Evolutionary conservation across 2,888 invertebrate species (phyloP), one percentile per base, ranked within the genome.

Genomic region (Eilema depressum): DNA sequence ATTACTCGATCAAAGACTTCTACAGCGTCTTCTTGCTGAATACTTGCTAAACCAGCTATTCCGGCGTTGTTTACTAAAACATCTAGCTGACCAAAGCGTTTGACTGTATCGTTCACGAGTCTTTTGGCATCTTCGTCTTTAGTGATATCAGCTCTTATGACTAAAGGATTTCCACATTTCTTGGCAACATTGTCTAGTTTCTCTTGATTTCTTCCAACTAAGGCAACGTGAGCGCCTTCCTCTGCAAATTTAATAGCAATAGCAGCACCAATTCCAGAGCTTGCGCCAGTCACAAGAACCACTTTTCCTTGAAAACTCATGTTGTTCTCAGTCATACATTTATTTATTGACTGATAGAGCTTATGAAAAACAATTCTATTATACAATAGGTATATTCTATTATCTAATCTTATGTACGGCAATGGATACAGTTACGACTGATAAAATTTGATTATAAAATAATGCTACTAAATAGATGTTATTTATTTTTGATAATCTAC

Each of bases 291-390:
- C 17, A 86, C 79, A 17, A 86, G 62, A 14, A 83, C 85, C 4
- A 84, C 83, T 83, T 86, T 86, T 25, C 70, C 77, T 61, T 76
- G 41, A 53, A 86, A 85, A 79, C 76, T 81, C 86, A 85, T 84
- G 33, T 56, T 71, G 10, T 66, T 41, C 28, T 7, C 20, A 61
- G 20, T 61, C 20, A 30, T n/a, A n/a, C n/a, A n/a, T n/a, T n/a
- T n/a, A n/a, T n/a, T n/a, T n/a, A n/a, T n/a, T n/a, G n/a, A n/a
- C n/a, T n/a, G n/a, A 20, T 8, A 7, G 20, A 7, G 2, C 20
- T 47, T 20, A 17, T 20, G 47, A 5, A 47, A 47, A 17, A 20
- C 47, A 20, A 47, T 20, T 47, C 14, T 17, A 17, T 41, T 41
- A 41, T 17, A 17, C 17, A 41, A 41, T 41, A 33, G n/a, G n/a